phyloP scores from a whole-genome alignment of 2,113 vertebrate species.

The Sinocyclocheilus anshuiensis region DNA sequence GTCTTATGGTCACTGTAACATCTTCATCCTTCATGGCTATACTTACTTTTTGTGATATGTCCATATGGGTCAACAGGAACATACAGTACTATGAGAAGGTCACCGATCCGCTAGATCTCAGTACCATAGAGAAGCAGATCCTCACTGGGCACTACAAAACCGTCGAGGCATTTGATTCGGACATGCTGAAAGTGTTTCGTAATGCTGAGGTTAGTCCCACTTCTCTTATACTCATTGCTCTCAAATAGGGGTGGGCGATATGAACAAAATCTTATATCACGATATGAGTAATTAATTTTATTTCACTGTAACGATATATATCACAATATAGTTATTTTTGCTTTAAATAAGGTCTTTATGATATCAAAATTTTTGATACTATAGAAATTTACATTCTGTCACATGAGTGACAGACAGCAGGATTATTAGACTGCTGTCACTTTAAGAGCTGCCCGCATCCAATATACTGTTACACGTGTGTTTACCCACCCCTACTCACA shows the following conservation, averaged over 20 bases:
- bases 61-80: constrained; percentile 76
- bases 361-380: too few species aligned
- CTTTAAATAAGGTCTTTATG: too few species aligned
- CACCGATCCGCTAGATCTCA: constrained; percentile 91
- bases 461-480: too few species aligned
- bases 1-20: background rate
- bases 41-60: background rate
- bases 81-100: constrained; percentile 98
- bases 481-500: background rate
- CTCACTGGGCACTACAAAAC: constrained; percentile 95
- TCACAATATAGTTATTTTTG: too few species aligned
- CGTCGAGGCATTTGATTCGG: constrained; percentile 93
- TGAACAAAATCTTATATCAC: too few species aligned
- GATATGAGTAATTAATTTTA: too few species aligned
- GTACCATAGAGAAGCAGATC: constrained; percentile 96
- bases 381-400: too few species aligned
- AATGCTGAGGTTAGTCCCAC: constrained; percentile 90
- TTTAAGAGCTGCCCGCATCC: too few species aligned
- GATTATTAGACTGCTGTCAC: too few species aligned
- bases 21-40: background rate
- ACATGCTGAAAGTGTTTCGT: constrained; percentile 98
- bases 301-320: too few species aligned
- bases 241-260: too few species aligned
- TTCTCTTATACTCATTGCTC: background rate
- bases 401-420: too few species aligned